A percentile compares a stretch with the other conserved stretches of the same genome.
phyloP scores from a whole-genome alignment of 1,140 invertebrate species.

The Caligus rogercresseyi region DNA sequence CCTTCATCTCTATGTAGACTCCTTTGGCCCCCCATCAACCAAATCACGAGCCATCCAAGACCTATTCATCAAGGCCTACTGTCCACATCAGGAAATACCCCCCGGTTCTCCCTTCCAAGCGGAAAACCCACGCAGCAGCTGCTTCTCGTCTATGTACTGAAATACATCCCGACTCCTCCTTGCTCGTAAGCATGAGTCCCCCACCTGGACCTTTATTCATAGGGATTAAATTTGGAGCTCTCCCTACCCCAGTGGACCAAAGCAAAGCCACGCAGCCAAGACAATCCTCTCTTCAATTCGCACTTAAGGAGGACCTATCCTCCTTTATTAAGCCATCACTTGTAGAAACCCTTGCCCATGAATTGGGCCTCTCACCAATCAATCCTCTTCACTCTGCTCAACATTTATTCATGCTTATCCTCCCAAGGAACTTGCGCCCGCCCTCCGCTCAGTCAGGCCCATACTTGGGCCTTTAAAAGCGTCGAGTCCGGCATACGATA shows the following conservation, averaged over 20 bases:
- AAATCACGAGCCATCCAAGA: neutral
- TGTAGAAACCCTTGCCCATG: neutral
- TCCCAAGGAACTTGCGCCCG: no score
- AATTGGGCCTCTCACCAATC: neutral
- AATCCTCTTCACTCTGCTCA: neutral
- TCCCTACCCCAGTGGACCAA: no score
- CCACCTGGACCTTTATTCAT: neutral
- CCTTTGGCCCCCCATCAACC: neutral
- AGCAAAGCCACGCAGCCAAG: no score
- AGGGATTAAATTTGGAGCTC: neutral
- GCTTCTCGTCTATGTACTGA: neutral
- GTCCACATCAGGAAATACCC: neutral
- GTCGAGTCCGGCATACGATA: slow-evolving; percentile 80
- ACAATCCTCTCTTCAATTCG: no score
- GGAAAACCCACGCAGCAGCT: neutral
- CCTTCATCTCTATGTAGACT: neutral
- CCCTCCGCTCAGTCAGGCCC: slow-evolving; percentile 71
- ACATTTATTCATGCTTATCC: no score
- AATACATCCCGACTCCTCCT: neutral
- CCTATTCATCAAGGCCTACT: neutral
- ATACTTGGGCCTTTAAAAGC: slow-evolving; percentile 75
- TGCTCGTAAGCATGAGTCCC: neutral
- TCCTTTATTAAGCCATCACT: neutral
- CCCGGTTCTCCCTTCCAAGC: no score
- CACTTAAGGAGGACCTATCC: no score